Percentiles rank a stretch among this genome's conserved stretches.
These are phyloP conservation scores for Gobiocypris rarus DNA, from an alignment of 2,113 vertebrate genomes.

Conservation along the genomic window DNA sequence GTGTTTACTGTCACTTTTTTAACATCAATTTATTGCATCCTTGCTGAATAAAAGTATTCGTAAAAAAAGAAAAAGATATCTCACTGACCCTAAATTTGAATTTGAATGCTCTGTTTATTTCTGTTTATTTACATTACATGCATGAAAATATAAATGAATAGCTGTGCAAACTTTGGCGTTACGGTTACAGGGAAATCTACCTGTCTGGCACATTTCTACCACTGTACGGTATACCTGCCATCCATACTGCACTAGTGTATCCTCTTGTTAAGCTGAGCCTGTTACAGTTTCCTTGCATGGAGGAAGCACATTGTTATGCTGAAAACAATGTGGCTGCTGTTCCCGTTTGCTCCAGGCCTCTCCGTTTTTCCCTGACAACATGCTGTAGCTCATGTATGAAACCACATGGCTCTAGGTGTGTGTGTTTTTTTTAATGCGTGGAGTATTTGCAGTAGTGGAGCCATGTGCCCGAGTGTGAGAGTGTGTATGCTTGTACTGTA, in stretches of 20 bases:
- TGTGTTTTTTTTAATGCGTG: not conserved
- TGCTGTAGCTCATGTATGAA: slow-evolving; percentile 37
- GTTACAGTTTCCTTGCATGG: slow-evolving; percentile 39
- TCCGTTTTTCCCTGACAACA: slow-evolving; percentile 58
- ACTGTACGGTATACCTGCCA: not conserved
- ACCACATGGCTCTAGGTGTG: slow-evolving; percentile 10
- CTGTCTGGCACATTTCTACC: not conserved
- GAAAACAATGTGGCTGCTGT: not conserved
- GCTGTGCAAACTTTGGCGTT: not conserved
- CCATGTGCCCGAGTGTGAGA: slow-evolving; percentile 38
- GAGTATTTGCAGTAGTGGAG: not conserved
- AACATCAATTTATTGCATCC: too few relatives aligned
- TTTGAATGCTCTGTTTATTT: too few relatives aligned
- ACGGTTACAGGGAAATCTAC: not conserved
- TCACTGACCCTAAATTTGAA: too few relatives aligned
- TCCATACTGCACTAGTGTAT: not conserved
- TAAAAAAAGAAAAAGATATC: too few relatives aligned
- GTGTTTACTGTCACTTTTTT: too few relatives aligned
- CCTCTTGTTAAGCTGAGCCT: slow-evolving; percentile 29
- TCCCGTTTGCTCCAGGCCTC: slow-evolving; percentile 25
- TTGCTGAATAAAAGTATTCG: too few relatives aligned
- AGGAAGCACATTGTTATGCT: slow-evolving; percentile 43
- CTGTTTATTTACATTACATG: too few relatives aligned
- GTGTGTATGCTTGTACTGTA: slow-evolving; percentile 42
- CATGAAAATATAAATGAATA: not conserved